Base-by-base conservation (phyloP, 2,888 invertebrate species). In the Drosophila phalerata region DNA sequence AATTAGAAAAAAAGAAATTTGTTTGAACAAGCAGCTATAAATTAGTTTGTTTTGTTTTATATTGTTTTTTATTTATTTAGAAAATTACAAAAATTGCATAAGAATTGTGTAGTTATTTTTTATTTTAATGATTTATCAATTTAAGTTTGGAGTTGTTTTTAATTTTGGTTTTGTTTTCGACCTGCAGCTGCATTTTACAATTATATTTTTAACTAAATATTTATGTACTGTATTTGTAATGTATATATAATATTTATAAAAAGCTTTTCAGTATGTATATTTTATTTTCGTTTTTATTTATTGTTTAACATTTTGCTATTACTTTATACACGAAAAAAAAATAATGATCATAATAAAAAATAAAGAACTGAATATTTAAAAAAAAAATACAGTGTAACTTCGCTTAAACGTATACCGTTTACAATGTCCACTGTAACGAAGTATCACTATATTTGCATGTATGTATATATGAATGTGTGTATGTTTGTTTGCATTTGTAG, bases 21-120 rank as follows among this genome's bases (percentile, higher is more conserved):
- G 13, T 40, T 32, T 3, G 30, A 42, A 51, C 11, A 63, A 56
- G 56, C 77, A 56, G 56, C 64, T 70, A 38, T 19, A 60, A 19
- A 32, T 52, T 13, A 32, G 10, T 43, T 38, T 30, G 58, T 13
- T 34, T 37, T 43, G 42, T 47, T 38, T 30, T 61, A 28, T 37
- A 40, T 42, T 22, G 13, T 32, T 47, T 73, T 45, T 47, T 9
- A 13, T 25, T 66, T 55, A 17, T 61, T 63, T 78, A 86, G 81
- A 84, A 86, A 88, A 88, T 83, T 88, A 83, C 83, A 86, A 83
- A 78, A 83, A 81, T 43, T 48, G 81, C 72, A 51, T 60, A 48
- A 61, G 56, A 72, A n/a, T 82, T 79, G 19, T 53, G 13, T 56
- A 61, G 61, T 58, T 11, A 25, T 57, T 60, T 55, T 34, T 34